These are phyloP conservation scores for Sinocyclocheilus rhinocerous DNA, from an alignment of 2,113 vertebrate species.

Conservation along the genomic window DNA sequence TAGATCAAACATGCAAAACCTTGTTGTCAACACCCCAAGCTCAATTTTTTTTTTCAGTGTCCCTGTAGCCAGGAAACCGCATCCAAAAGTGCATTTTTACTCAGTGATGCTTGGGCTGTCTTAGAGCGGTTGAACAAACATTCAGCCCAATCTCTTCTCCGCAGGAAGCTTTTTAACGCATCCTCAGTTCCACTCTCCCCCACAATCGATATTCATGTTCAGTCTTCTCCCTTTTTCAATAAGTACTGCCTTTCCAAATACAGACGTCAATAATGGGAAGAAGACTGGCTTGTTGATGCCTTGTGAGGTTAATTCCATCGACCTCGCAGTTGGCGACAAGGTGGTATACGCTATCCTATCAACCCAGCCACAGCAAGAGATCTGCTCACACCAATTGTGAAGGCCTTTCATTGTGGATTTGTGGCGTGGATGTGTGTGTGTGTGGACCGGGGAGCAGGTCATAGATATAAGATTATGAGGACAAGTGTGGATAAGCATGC, in stretches of 20 bases:
- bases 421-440: background rate
- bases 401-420: slow-evolving; percentile 8
- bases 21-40: background rate
- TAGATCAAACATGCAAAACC: background rate
- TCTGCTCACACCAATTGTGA: background rate
- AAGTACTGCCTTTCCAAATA: slow-evolving; percentile 51
- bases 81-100: slow-evolving; percentile 32
- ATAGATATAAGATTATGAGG: slow-evolving; percentile 25
- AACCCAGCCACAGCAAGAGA: slow-evolving; percentile 33
- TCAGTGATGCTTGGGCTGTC: slow-evolving; percentile 29
- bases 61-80: background rate
- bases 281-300: slow-evolving; percentile 51
- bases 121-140: slow-evolving; percentile 35
- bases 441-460: background rate
- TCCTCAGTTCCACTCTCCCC: slow-evolving; percentile 42
- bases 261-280: slow-evolving; percentile 59
- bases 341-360: slow-evolving; percentile 26
- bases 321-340: slow-evolving; percentile 42
- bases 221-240: slow-evolving; percentile 38
- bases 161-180: slow-evolving; percentile 44
- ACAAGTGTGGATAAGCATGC: background rate
- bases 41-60: background rate
- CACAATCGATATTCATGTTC: slow-evolving; percentile 54
- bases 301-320: slow-evolving; percentile 60
- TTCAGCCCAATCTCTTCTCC: slow-evolving; percentile 38